Percentiles rank a stretch among this genome's conserved stretches.
phyloP scores from a whole-genome alignment of 2,888 invertebrate species.

The Callinectes sapidus region DNA sequence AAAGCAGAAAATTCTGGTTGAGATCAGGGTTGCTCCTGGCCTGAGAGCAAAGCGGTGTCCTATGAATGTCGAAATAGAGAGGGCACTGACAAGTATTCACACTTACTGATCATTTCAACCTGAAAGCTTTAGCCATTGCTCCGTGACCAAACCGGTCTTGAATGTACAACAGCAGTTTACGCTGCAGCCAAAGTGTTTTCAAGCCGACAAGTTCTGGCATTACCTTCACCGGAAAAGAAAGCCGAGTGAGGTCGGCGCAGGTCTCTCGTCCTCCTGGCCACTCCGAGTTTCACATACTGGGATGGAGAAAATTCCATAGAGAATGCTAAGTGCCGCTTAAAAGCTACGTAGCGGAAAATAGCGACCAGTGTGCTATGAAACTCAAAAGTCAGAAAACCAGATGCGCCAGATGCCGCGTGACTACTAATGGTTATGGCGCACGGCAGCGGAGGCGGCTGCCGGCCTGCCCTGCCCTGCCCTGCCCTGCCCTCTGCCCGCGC shows the following conservation, averaged over 20 bases:
- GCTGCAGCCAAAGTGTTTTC: conserved; percentile 39
- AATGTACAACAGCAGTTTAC: conserved; percentile 44
- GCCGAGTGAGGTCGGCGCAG: conserved; percentile 40
- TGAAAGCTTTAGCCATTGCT: conserved; percentile 41
- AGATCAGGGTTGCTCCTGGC: neutral
- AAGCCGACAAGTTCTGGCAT: conserved; percentile 39
- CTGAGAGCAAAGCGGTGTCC: conserved; percentile 8
- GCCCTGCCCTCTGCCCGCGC: neutral
- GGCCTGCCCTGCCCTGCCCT: neutral
- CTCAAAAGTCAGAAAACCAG: conserved; percentile 61
- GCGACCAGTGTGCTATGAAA: conserved; percentile 42
- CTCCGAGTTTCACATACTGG: conserved; percentile 52
- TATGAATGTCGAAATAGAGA: neutral
- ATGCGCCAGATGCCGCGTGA: conserved; percentile 56
- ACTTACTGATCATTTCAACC: conserved; percentile 44
- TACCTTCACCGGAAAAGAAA: conserved; percentile 45
- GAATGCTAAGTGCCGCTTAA: conserved; percentile 58
- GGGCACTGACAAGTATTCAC: conserved; percentile 41
- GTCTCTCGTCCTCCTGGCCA: conserved; percentile 22
- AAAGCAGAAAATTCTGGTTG: neutral
- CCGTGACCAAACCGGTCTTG: conserved; percentile 37
- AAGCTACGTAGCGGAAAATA: conserved; percentile 59
- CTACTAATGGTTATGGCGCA: conserved; percentile 54
- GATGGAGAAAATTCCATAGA: conserved; percentile 47
- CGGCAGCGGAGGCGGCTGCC: neutral